Percentiles rank a stretch among this genome's conserved stretches.
These are phyloP conservation scores for Drosophila ironensis DNA, from an alignment of 1,140 invertebrate species.

Conservation along the genomic window DNA sequence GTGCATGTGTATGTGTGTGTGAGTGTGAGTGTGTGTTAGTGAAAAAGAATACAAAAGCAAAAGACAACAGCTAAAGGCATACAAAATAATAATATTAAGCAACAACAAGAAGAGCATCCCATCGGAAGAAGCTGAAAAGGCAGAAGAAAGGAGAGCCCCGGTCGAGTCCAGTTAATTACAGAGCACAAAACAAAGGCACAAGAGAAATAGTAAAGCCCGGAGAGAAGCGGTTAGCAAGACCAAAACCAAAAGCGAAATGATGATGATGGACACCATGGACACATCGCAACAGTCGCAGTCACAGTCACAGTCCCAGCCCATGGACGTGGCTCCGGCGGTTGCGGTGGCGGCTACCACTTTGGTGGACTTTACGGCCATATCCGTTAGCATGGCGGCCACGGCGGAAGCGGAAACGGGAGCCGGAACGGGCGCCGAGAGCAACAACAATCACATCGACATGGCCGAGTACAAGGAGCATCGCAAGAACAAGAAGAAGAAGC, in stretches of 20 bases:
- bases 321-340: constrained; percentile 69
- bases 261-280: constrained; percentile 81
- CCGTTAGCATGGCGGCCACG: constrained; percentile 69
- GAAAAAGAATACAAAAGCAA: constrained; percentile 51
- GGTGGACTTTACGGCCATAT: constrained; percentile 65
- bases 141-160: constrained; percentile 28
- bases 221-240: constrained; percentile 16
- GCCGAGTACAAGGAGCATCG: constrained; percentile 77
- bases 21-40: constrained; percentile 24
- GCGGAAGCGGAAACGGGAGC: constrained; percentile 32
- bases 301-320: constrained; percentile 51
- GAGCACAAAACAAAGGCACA: constrained; percentile 71
- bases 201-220: too few species aligned
- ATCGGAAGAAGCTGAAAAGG: constrained; percentile 23
- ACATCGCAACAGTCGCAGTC: constrained; percentile 21
- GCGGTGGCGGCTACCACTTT: constrained; percentile 59
- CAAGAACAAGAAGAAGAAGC: constrained; percentile 80
- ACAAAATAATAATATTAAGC: constrained; percentile 78
- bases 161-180: constrained; percentile 67
- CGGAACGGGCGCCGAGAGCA: constrained; percentile 59
- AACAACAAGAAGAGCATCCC: constrained; percentile 50
- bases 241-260: constrained; percentile 55
- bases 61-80: constrained; percentile 45
- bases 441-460: constrained; percentile 77
- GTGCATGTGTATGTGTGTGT: constrained; percentile 23